Percentiles rank a stretch among this genome's conserved stretches.
These are phyloP conservation scores for Phasianus colchicus DNA, from an alignment of 2,113 vertebrate genomes.

Conservation along the genomic window DNA sequence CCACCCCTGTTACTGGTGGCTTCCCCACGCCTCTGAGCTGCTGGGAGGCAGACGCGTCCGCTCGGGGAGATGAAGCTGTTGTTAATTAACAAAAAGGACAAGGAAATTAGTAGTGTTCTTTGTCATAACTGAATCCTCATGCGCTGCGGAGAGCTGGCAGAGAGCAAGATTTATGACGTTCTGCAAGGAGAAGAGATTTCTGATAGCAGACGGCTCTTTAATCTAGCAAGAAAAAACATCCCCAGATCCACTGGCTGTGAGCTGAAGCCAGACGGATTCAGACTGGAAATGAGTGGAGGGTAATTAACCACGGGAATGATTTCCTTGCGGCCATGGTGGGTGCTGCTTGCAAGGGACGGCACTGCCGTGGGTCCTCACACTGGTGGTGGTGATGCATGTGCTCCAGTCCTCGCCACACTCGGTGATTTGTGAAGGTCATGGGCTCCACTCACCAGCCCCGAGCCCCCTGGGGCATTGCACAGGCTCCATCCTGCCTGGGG, in stretches of 20 bases:
- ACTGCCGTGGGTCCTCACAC: background rate
- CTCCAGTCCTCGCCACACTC: background rate
- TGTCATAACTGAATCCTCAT: background rate
- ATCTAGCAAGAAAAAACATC: conserved; percentile 1
- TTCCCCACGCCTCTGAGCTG: background rate
- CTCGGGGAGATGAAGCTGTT: background rate
- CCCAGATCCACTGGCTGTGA: background rate
- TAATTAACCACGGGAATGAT: background rate
- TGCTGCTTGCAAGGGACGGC: background rate
- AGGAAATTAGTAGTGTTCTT: conserved; percentile 17
- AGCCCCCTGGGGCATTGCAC: conserved; percentile 2
- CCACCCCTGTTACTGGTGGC: background rate
- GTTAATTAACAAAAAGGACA: conserved; percentile 50
- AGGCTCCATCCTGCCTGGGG: background rate
- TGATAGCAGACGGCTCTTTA: conserved; percentile 50
- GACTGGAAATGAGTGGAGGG: conserved; percentile 3
- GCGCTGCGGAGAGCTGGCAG: background rate
- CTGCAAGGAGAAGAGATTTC: conserved; percentile 48
- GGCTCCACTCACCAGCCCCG: conserved; percentile 38
- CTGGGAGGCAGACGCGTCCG: background rate
- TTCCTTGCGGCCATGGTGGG: background rate
- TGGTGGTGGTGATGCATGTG: background rate
- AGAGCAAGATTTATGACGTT: conserved; percentile 47
- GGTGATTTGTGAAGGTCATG: conserved; percentile 67
- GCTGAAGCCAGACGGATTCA: conserved; percentile 40